Base-by-base conservation (phyloP, 2,797 vertebrate genomes). In the Chrosomus eos region DNA sequence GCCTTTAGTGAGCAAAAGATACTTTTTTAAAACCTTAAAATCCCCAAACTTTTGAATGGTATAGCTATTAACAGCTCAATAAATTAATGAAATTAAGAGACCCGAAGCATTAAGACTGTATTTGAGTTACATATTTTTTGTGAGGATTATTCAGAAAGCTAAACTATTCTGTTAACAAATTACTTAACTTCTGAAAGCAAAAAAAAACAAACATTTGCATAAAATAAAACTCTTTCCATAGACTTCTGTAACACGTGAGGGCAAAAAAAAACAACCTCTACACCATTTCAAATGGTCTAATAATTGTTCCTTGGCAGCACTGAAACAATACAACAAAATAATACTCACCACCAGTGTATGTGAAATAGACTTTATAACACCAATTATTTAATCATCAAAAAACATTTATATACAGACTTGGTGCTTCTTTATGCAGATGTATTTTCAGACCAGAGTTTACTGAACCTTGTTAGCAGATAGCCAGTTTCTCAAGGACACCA, bases 401-500 rank as follows among this genome's bases (percentile, higher is more conserved):
- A 28, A 19, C 5, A 28, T 78, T 13, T 43, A 78, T 31, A 62
- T 64, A 64, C 76, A 45, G 26, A 21, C 8, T 45, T 33, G 19
- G 28, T 68, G 62, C 13, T 36, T 36, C 11, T 80, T 80, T 5
- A 18, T 9, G 31, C 40, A n/a, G 11, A 53, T 4, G 3, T 53
- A 18, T 23, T 64, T 79, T 64, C 76, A 45, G 58, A 21, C 38
- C 45, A 33, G 55, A n/a, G 5, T 64, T 33, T 71, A 33, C 10
- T 45, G 18, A 23, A 62, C 31, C 11, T 81, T 51, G 48, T 72
- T 28, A 64, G 7, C 67, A 82, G 40, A 14, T 11, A 70, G 74
- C 19, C 14, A 3, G 21, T 28, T 75, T 87, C 82, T 84, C 53
- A 66, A 80, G 60, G 21, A 75, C 74, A 83, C 89, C 95, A 96